A percentile compares a stretch with the other conserved stretches of the same genome.
phyloP scores from a whole-genome alignment of 2,888 invertebrate species.

The Diarsia rubi region DNA sequence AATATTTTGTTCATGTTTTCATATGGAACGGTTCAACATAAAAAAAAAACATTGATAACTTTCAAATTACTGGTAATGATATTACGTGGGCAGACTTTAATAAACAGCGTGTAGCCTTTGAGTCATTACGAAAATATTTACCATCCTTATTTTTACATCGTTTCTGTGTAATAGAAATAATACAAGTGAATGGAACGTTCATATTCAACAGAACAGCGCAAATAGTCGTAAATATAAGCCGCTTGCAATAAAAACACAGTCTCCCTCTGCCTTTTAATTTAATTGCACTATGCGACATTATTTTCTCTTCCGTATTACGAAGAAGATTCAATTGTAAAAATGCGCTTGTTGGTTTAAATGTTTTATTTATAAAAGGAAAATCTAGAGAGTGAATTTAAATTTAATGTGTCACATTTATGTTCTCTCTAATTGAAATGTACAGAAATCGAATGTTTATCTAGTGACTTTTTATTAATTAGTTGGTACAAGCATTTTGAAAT shows the following conservation, averaged over 20 bases:
- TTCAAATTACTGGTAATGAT: not conserved
- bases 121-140: not conserved
- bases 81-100: not conserved
- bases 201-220: conserved; percentile 32
- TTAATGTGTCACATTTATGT: not conserved
- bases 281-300: conserved; percentile 57
- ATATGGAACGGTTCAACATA: conserved; percentile 25
- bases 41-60: conserved; percentile 5
- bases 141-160: not conserved
- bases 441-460: not conserved
- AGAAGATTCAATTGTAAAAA: conserved; percentile 18
- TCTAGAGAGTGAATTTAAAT: not conserved
- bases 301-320: conserved; percentile 49
- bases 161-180: not conserved
- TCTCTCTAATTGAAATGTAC: not conserved
- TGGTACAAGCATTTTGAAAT: not conserved
- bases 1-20: conserved; percentile 11
- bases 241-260: conserved; percentile 54
- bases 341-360: not conserved
- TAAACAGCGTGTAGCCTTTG: not conserved
- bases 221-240: conserved; percentile 44
- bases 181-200: conserved; percentile 17
- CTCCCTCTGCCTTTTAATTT: conserved; percentile 61
- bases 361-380: not conserved
- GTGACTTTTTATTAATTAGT: not conserved